A percentile compares a stretch with the other conserved stretches of the same genome.
Conservation (phyloP, 2,113 vertebrate genomes). For the Entosphenus tridentatus region DNA sequence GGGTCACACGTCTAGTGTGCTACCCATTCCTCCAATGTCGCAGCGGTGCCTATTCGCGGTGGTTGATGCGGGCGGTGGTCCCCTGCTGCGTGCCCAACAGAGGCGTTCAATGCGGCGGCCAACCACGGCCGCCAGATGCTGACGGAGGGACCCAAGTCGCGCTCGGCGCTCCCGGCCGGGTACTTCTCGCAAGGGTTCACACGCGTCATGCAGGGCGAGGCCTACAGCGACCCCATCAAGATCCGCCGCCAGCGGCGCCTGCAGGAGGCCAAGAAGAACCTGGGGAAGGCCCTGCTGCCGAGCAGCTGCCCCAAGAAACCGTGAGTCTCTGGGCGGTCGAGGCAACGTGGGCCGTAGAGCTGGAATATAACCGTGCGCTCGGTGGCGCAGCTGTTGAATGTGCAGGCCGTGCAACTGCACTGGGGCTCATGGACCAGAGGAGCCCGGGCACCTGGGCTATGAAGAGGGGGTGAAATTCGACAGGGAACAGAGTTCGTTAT, state of each 20-base stretch:
- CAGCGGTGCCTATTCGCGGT: no score
- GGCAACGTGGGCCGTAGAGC: no score
- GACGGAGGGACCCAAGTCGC: constrained; percentile 21
- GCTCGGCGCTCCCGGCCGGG: constrained; percentile 35
- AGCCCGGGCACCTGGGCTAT: no score
- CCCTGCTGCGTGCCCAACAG: constrained; percentile 13
- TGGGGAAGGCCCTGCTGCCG: constrained; percentile 43
- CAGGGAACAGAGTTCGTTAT: no score
- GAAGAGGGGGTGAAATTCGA: no score
- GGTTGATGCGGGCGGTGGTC: no score
- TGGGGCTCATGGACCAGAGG: no score
- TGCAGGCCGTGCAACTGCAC: no score
- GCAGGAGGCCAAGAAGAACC: constrained; percentile 41
- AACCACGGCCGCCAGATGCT: constrained; percentile 45
- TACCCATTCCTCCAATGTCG: no score
- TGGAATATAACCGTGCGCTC: no score
- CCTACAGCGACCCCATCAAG: constrained; percentile 29
- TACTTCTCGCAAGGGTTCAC: constrained; percentile 42
- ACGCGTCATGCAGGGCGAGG: constrained; percentile 42
- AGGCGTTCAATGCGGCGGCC: constrained; percentile 44
- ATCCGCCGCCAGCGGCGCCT: constrained; percentile 28
- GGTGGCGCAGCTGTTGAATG: no score
- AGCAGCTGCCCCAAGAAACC: constrained; percentile 30
- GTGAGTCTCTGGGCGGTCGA: constrained; percentile 23
- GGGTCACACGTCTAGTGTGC: no score